Evolutionary conservation across 2,113 vertebrate genomes (phyloP), one percentile per base, ranked within the genome.

Genomic region (Propithecus coquereli): DNA sequence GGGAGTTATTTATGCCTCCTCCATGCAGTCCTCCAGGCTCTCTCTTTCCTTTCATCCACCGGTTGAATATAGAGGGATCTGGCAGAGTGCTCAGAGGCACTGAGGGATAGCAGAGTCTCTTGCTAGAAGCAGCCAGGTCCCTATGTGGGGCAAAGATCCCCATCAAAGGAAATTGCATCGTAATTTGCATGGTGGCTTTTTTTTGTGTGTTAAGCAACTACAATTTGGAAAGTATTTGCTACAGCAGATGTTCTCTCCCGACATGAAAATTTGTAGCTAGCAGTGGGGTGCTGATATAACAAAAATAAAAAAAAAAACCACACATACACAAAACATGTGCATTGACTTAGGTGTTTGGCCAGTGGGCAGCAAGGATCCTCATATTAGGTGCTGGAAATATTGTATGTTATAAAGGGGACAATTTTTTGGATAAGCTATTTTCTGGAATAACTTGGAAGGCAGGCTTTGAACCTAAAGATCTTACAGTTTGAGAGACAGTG

Each of bases 151-250:
- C 45, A 22, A 20, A 92, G 45, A 74, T 13, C 13, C 4, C 13
- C 10, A 71, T 70, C 14, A 83, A 68, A 93, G 66, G 68, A 65
- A 4, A 1, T 0, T n/a, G 34, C n/a, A 30, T 54, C 5, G 3
- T n/a, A 32, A 90, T 87, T 93, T 90, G 37, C 76, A 87, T 83
- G 50, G 87, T 27, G 81, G 82, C 37, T 27, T 87, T 63, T 87
- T 63, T 59, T 40, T 32, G 17, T 86, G 52, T 86, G 52, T 54
- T 43, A 66, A 91, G 71, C 43, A 20, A 45, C 32, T 40, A 50
- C 77, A 74, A 66, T 50, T 85, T 45, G 81, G 61, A 30, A 86
- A n/a, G n/a, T 14, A 17, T 79, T 87, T 93, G 7, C n/a, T 70
- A 32, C 25, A 66, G 82, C 11, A 80, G 47, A 70, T 9, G 14